Evolutionary conservation across 1,140 invertebrate species (phyloP).

Genomic region (Aphis gossypii): DNA sequence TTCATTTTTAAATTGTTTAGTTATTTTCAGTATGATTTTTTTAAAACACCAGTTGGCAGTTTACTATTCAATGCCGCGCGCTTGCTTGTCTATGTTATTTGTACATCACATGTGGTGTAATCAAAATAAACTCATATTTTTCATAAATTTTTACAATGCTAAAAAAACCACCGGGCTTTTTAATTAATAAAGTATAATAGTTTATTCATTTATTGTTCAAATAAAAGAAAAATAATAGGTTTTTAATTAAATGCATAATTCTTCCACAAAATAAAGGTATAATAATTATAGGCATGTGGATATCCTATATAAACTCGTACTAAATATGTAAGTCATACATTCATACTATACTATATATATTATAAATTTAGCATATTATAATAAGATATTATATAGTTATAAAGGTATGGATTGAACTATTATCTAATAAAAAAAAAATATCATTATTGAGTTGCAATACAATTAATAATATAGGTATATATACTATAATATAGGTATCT

Average conservation of each 20-base stretch:
- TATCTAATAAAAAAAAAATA: no score
- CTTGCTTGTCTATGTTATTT: conserved; percentile 9
- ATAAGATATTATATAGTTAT: no score
- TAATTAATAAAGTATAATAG: conserved; percentile 34
- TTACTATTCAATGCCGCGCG: conserved; percentile 1
- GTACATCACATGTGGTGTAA: conserved; percentile 33
- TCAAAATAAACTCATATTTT: conserved; percentile 48
- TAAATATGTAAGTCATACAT: neutral
- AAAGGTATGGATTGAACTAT: no score
- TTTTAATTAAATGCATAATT: neutral
- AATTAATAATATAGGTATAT: no score
- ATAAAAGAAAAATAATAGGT: neutral
- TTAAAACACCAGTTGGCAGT: conserved; percentile 28
- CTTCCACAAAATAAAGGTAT: neutral
- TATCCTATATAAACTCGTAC: neutral
- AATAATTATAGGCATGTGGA: neutral
- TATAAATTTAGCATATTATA: no score
- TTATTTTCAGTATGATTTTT: conserved; percentile 45
- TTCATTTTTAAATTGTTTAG: neutral
- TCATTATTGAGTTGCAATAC: no score
- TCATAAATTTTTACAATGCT: neutral
- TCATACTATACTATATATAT: neutral
- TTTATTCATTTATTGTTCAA: conserved; percentile 2
- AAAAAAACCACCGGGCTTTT: neutral
- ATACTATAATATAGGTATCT: no score